phyloP scores from a whole-genome alignment of 2,888 invertebrate genomes.

The Amorpha juglandis region DNA sequence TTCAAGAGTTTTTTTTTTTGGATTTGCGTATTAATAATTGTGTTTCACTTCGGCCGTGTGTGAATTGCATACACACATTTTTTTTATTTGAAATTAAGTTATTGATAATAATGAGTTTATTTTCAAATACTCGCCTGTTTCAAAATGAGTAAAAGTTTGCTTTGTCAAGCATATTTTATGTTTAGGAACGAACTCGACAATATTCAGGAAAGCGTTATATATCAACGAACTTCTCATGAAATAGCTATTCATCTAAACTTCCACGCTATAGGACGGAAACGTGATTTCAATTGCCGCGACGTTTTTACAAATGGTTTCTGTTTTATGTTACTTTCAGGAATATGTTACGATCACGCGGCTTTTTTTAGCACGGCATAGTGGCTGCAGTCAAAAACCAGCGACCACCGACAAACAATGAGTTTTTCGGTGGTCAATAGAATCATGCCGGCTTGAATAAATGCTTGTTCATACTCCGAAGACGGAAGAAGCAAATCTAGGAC shows the following conservation, averaged over 20 bases:
- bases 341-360: neutral
- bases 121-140: slow-evolving; percentile 9
- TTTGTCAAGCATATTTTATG: slow-evolving; percentile 18
- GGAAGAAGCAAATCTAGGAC: too few species aligned
- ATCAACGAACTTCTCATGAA: slow-evolving; percentile 19
- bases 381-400: too few species aligned
- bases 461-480: too few species aligned
- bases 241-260: slow-evolving; percentile 11
- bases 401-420: too few species aligned
- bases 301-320: neutral
- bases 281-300: neutral
- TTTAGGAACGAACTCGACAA: slow-evolving; percentile 13
- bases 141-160: slow-evolving; percentile 19
- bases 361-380: too few species aligned
- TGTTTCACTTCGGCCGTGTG: too few species aligned
- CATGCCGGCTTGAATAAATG: too few species aligned
- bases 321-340: slow-evolving; percentile 9
- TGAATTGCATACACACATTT: too few species aligned
- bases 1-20: too few species aligned
- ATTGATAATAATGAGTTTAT: neutral
- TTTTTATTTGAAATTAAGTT: too few species aligned
- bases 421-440: too few species aligned
- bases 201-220: slow-evolving; percentile 16
- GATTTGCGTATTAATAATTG: too few species aligned
- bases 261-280: neutral